Percentiles rank a stretch among this genome's conserved stretches.
phyloP scores from a whole-genome alignment of 2,113 vertebrate species.

The Pseudorasbora parva region DNA sequence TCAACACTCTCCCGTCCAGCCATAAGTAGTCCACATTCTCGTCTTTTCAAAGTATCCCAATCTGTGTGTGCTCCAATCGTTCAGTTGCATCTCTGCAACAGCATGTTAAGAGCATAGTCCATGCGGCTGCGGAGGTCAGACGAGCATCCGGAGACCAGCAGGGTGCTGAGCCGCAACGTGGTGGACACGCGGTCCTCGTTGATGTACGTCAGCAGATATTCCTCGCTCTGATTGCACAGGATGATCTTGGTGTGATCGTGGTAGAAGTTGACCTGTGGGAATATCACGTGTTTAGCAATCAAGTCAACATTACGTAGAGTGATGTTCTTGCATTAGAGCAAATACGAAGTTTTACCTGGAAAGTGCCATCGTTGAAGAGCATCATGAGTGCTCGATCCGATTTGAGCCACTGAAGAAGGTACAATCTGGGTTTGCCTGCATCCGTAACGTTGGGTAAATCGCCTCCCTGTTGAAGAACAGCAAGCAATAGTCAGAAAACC shows the following conservation, averaged over 20 bases:
- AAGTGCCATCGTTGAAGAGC: constrained; percentile 89
- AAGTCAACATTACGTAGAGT: not conserved
- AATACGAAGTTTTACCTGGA: constrained; percentile 77
- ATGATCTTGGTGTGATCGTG: constrained; percentile 91
- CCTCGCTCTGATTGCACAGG: constrained; percentile 83
- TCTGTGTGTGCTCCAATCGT: not conserved
- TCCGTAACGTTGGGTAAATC: constrained; percentile 82
- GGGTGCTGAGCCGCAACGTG: constrained; percentile 79
- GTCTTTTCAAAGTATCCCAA: not conserved
- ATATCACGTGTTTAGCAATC: not conserved
- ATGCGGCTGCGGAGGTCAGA: constrained; percentile 82
- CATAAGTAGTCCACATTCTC: not conserved
- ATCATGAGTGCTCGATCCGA: constrained; percentile 91
- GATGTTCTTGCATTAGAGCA: not conserved
- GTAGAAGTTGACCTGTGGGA: constrained; percentile 86
- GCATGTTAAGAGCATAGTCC: constrained; percentile 90
- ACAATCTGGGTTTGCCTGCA: constrained; percentile 79
- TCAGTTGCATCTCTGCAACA: constrained; percentile 85
- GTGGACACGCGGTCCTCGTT: constrained; percentile 86
- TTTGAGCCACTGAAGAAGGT: constrained; percentile 89
- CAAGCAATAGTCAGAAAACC: not conserved
- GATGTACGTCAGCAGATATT: constrained; percentile 87
- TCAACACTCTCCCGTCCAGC: constrained; percentile 9
- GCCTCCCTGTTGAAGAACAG: constrained; percentile 75
- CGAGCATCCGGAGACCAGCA: constrained; percentile 82